Conservation (phyloP, 2,113 vertebrate species). For the Bubo bubo region DNA sequence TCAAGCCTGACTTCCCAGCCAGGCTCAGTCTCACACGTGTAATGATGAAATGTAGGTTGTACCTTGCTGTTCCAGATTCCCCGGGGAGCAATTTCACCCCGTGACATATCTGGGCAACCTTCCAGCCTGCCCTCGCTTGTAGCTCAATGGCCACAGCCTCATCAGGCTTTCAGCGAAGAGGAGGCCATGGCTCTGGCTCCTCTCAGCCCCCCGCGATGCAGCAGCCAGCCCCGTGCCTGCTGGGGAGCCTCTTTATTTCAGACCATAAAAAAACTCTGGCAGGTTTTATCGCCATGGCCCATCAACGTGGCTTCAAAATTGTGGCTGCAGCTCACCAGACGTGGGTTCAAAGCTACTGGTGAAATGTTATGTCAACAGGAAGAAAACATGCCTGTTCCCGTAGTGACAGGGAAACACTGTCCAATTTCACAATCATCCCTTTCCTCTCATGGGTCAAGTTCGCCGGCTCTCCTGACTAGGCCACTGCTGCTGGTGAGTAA, state of each 20-base stretch:
- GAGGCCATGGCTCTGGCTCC: background rate
- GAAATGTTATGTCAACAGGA: slow-evolving; percentile 31
- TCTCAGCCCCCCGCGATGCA: background rate
- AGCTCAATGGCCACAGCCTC: background rate
- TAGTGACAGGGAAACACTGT: background rate
- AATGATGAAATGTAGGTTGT: background rate
- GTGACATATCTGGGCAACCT: background rate
- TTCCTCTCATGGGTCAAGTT: background rate
- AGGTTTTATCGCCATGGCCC: background rate
- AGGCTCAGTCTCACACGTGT: fast-evolving
- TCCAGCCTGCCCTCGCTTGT: background rate
- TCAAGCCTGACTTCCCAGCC: background rate
- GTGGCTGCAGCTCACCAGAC: background rate
- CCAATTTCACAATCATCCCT: background rate
- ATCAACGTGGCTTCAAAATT: background rate
- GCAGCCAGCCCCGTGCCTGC: background rate
- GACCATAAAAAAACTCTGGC: background rate
- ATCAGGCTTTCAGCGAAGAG: background rate
- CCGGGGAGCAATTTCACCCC: background rate
- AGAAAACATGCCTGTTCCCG: slow-evolving; percentile 32
- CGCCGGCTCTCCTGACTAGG: background rate
- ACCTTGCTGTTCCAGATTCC: background rate
- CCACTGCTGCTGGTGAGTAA: background rate
- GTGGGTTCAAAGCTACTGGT: background rate
- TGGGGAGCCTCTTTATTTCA: background rate